phyloP scores from a whole-genome alignment of 2,113 vertebrate genomes.

The Cyanoramphus novaezelandiae region DNA sequence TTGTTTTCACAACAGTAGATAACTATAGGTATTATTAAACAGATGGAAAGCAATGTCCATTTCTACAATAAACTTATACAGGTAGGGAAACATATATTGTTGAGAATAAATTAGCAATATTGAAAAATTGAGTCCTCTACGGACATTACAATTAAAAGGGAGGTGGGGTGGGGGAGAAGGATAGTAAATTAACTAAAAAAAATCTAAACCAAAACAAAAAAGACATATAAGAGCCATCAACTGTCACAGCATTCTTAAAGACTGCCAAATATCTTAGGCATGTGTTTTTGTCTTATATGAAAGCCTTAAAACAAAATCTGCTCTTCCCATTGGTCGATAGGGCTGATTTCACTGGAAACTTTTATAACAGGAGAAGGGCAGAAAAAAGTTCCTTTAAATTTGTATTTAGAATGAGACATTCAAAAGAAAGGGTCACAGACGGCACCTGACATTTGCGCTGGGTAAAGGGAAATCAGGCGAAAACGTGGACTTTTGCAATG shows the following conservation, averaged over 20 bases:
- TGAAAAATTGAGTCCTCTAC: not conserved
- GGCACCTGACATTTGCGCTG: not conserved
- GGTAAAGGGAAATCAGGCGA: not conserved
- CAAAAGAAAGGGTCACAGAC: constrained; percentile 1
- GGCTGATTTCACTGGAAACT: not conserved
- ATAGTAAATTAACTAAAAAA: not conserved
- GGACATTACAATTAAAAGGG: not conserved
- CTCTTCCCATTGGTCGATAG: not conserved
- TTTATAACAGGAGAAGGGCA: not conserved
- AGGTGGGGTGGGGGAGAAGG: fast-evolving
- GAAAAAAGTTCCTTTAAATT: not conserved
- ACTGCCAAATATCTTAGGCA: not conserved
- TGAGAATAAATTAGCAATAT: not conserved
- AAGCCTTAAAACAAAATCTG: not conserved
- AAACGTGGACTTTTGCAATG: not conserved
- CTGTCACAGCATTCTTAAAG: not conserved
- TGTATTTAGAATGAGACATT: constrained; percentile 7
- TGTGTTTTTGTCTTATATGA: not conserved
- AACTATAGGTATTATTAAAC: not conserved
- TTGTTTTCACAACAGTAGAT: not conserved
- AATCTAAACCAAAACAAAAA: not conserved
- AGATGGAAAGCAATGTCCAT: not conserved
- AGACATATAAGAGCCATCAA: not conserved
- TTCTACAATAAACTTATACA: not conserved
- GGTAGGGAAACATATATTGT: not conserved